A percentile compares a stretch with the other conserved stretches of the same genome.
Conservation (phyloP, 2,888 invertebrate genomes). For the Ptychoptera albimana region DNA sequence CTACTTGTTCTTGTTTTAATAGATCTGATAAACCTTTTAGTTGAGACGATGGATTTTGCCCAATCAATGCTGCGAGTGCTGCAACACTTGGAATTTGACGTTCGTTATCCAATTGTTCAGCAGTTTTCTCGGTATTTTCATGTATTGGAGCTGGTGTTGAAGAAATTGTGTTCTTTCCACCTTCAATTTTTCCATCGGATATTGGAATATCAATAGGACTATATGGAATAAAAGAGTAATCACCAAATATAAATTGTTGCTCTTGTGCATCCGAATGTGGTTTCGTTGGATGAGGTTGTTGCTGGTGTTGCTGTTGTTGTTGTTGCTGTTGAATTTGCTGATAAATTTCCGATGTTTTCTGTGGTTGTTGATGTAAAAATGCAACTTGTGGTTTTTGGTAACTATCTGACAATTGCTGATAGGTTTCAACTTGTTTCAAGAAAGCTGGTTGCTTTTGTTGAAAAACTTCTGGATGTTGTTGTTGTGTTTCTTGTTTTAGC, state of each 20-base stretch:
- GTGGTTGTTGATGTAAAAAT: conserved; percentile 1
- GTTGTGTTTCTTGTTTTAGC: neutral
- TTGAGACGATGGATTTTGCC: conserved; percentile 34
- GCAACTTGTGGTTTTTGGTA: conserved; percentile 3
- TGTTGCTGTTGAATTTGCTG: neutral
- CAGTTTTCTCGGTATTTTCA: no score
- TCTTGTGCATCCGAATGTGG: neutral
- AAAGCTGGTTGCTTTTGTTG: neutral
- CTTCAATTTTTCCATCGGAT: no score
- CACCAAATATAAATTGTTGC: no score
- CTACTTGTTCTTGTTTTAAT: conserved; percentile 25
- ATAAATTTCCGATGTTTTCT: neutral
- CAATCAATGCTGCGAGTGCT: conserved; percentile 33
- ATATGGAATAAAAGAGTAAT: no score
- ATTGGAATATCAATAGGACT: no score
- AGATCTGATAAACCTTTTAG: conserved; percentile 34
- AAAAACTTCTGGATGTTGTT: neutral
- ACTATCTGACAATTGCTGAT: conserved; percentile 4
- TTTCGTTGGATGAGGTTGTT: neutral
- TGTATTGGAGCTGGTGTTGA: no score
- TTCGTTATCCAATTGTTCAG: neutral
- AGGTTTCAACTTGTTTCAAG: neutral
- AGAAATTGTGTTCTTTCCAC: no score
- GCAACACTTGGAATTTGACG: conserved; percentile 16
- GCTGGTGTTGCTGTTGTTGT: neutral